Base-by-base conservation (phyloP, 2,113 vertebrate species). In the Tragelaphus buxtoni region DNA sequence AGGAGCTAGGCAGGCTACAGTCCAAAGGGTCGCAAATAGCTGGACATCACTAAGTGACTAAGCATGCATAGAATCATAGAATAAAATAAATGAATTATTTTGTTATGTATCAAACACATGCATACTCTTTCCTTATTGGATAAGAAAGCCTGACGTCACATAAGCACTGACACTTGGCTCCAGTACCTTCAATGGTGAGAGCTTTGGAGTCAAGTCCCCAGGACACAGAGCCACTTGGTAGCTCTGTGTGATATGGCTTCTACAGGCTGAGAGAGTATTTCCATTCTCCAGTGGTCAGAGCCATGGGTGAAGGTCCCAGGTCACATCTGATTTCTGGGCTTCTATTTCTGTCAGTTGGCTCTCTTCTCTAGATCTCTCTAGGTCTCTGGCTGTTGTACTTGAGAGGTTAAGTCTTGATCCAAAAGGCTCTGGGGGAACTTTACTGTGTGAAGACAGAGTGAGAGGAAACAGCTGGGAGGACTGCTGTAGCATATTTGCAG, bases 401-500 rank as follows among this genome's bases (percentile, higher is more conserved):
- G 47, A 35, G 89, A 83, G 20, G 32, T 13, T 53, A 7, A n/a
- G 8, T 61, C 74, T 90, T 85, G 22, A 35, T 24, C 53, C 56
- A 28, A 14, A 91, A 76, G 39, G 53, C 79, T 77, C 20, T 65
- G 20, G 45, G 88, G 58, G 61, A 53, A 16, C 32, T 74, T 82
- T 3, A 30, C 49, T 69, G 83, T 42, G 28, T 32, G 88, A 84
- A 69, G 35, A 42, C 6, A n/a, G 88, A 83, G 72, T 24, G 51
- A 79, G 81, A 65, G 86, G 65, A 22, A 87, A 49, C 96, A 95
- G 93, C 95, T 93, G 81, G 84, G 63, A 51, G 2, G 0, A n/a
- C 7, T 56, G 53, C 90, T 13, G 24, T 26, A 53, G 16, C 12
- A 72, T 56, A 93, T 45, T 79, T 60, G 91, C 91, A 61, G 56